Evolutionary conservation across 1,140 invertebrate species (phyloP).

Genomic region (Euwallacea fornicatus): DNA sequence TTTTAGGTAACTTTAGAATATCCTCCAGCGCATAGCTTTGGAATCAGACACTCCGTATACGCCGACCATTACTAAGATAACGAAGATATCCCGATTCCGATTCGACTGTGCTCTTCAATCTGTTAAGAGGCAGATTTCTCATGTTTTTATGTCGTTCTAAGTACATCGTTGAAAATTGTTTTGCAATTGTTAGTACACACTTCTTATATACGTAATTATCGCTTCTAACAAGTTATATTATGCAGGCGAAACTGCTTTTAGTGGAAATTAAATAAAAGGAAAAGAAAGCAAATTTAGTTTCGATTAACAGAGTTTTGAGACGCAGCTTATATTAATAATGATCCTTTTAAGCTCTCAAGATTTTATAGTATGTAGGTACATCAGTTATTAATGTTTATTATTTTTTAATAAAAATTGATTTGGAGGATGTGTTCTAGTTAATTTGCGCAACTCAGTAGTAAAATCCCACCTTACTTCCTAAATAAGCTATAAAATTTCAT

Average conservation of each 20-base stretch:
- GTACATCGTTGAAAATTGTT: conserved; percentile 27
- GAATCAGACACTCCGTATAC: conserved; percentile 84
- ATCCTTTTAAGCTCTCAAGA: too few relatives aligned
- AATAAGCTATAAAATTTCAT: too few relatives aligned
- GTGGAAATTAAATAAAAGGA: conserved; percentile 4
- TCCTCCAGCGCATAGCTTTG: conserved; percentile 75
- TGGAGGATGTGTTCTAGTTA: too few relatives aligned
- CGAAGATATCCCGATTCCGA: conserved; percentile 26
- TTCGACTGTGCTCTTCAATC: conserved; percentile 32
- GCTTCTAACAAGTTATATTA: conserved; percentile 4
- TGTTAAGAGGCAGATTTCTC: conserved; percentile 24
- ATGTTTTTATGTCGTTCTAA: conserved; percentile 24
- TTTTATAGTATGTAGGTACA: too few relatives aligned
- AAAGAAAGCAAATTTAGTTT: not conserved
- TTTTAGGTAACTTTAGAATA: conserved; percentile 60
- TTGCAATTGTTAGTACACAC: not conserved
- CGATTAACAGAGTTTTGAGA: too few relatives aligned
- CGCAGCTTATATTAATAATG: too few relatives aligned
- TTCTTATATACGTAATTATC: conserved; percentile 3
- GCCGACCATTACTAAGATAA: conserved; percentile 63
- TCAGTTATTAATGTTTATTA: too few relatives aligned
- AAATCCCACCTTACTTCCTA: too few relatives aligned
- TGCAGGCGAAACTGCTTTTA: conserved; percentile 16
- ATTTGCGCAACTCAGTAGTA: too few relatives aligned
- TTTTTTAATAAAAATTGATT: too few relatives aligned